Conservation (phyloP, 2,888 invertebrate genomes). For the Amblyjoppa proteus region DNA sequence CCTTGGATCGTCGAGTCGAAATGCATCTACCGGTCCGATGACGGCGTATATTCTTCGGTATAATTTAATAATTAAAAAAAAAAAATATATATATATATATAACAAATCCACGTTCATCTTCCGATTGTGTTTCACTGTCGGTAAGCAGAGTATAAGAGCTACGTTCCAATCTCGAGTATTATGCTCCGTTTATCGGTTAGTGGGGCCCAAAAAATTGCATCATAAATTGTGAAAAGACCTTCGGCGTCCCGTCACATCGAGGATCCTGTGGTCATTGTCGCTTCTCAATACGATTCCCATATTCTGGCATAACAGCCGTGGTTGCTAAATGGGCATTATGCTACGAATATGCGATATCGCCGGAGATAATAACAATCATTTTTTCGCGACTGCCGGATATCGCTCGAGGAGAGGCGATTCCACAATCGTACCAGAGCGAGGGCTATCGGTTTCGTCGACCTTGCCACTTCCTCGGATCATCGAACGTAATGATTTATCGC, state of each 20-base stretch:
- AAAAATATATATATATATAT: background rate
- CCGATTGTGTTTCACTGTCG: slow-evolving; percentile 74
- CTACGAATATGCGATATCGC: slow-evolving; percentile 79
- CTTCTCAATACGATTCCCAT: slow-evolving; percentile 74
- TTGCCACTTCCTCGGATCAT: background rate
- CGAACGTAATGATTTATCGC: background rate
- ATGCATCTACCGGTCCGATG: slow-evolving; percentile 27
- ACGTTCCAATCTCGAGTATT: slow-evolving; percentile 76
- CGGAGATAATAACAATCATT: slow-evolving; percentile 33
- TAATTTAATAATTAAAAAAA: background rate
- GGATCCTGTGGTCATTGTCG: background rate
- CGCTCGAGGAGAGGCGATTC: background rate
- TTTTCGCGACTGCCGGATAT: background rate
- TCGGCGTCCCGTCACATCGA: background rate
- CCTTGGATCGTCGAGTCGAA: slow-evolving; percentile 55
- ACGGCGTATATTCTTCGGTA: background rate
- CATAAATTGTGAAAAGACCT: background rate
- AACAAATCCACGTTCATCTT: background rate
- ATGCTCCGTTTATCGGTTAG: slow-evolving; percentile 80
- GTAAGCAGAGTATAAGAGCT: slow-evolving; percentile 82
- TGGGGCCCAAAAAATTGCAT: slow-evolving; percentile 67
- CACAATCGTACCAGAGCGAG: no score
- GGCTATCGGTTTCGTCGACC: slow-evolving; percentile 7
- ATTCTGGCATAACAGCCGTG: slow-evolving; percentile 80
- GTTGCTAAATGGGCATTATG: slow-evolving; percentile 77